Conservation (phyloP, 2,113 vertebrate genomes). For the Catagonus wagneri region DNA sequence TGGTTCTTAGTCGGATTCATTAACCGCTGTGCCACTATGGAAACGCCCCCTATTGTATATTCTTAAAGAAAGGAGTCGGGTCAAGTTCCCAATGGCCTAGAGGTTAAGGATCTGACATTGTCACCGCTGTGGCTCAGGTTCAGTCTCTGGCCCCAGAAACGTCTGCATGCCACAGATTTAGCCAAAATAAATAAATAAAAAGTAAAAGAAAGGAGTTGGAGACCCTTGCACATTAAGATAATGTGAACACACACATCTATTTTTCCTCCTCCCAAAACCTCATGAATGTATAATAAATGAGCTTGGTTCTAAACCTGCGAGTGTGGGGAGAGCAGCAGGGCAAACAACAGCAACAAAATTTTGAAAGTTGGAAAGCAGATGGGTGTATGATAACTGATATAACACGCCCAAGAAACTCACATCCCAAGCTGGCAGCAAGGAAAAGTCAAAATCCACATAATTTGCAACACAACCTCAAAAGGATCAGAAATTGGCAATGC, state of each 20-base stretch:
- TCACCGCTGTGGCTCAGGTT: too few relatives aligned
- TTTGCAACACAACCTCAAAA: background rate
- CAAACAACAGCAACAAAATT: constrained; percentile 1
- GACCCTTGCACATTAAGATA: background rate
- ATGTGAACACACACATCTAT: background rate
- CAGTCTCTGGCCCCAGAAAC: too few relatives aligned
- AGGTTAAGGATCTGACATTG: too few relatives aligned
- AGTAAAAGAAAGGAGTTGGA: background rate
- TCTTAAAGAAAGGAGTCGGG: too few relatives aligned
- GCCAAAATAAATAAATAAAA: too few relatives aligned
- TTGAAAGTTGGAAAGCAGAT: background rate
- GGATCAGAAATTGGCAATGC: constrained; percentile 22
- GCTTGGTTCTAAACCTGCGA: background rate
- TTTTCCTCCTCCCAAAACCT: background rate
- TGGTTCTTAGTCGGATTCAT: too few relatives aligned
- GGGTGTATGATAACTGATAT: background rate
- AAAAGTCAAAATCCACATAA: constrained; percentile 8
- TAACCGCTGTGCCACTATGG: too few relatives aligned
- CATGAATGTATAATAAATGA: background rate
- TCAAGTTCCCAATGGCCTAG: too few relatives aligned
- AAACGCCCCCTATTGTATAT: too few relatives aligned
- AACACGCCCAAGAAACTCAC: background rate
- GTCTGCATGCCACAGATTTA: too few relatives aligned
- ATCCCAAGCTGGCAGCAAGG: background rate
- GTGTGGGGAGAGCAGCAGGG: constrained; percentile 28